A percentile compares a stretch with the other conserved stretches of the same genome.
Conservation (phyloP, 2,797 vertebrate species). For the Melanotaenia maccullochi region DNA sequence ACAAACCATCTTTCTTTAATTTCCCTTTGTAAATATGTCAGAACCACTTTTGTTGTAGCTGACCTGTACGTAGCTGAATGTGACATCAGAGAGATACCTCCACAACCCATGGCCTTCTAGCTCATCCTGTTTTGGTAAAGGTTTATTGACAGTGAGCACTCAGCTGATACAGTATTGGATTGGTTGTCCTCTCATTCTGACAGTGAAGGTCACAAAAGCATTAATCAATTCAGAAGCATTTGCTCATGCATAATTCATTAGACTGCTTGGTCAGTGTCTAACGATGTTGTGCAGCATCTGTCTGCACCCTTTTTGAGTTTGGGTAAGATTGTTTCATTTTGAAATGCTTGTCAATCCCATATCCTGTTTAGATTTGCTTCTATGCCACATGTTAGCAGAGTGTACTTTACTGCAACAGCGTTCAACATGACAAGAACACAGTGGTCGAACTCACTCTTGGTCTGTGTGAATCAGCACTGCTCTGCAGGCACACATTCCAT, state of each 20-base stretch:
- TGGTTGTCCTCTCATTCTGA: slow-evolving; percentile 4
- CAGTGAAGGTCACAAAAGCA: slow-evolving; percentile 5
- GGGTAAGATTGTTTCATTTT: no score
- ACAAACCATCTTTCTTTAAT: neutral
- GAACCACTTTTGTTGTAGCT: neutral
- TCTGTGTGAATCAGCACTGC: no score
- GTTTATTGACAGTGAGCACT: neutral
- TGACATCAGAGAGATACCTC: neutral
- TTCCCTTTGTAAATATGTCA: neutral
- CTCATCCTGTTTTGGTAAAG: neutral
- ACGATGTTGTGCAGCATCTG: slow-evolving; percentile 1
- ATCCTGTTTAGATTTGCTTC: neutral
- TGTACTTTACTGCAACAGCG: no score
- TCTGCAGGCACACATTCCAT: no score
- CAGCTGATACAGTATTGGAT: neutral
- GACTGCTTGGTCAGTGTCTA: neutral
- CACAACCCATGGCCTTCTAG: neutral
- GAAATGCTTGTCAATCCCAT: neutral
- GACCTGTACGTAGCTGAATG: neutral
- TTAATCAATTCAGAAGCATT: slow-evolving; percentile 1
- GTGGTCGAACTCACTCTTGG: no score
- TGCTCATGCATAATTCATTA: slow-evolving; percentile 22
- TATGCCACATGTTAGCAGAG: no score
- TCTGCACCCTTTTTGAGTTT: no score
- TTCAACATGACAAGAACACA: no score